These are phyloP conservation scores for Drosophila quinaria DNA, from an alignment of 2,888 invertebrate genomes.

Conservation along the genomic window DNA sequence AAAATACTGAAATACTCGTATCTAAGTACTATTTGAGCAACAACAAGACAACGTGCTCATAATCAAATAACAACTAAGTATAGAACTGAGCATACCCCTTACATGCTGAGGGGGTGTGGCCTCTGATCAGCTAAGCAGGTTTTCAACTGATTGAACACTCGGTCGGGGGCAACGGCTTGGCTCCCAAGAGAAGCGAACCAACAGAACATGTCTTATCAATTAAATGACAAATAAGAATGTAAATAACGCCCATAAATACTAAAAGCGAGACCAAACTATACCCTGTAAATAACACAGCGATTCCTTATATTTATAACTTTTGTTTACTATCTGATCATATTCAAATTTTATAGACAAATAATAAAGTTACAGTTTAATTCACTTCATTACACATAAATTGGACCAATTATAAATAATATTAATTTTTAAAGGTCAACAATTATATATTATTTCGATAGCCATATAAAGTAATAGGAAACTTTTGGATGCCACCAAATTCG, in stretches of 20 bases:
- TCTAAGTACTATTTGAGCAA: slow-evolving; percentile 22
- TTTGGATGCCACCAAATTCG: no score
- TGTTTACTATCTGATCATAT: not conserved
- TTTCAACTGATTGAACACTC: slow-evolving; percentile 23
- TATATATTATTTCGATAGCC: not conserved
- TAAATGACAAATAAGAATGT: slow-evolving; percentile 11
- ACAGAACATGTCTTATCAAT: slow-evolving; percentile 42
- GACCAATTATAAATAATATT: not conserved
- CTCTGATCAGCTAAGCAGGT: slow-evolving; percentile 28
- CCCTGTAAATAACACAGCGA: not conserved
- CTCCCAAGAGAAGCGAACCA: not conserved
- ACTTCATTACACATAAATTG: not conserved
- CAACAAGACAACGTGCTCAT: slow-evolving; percentile 45
- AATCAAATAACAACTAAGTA: slow-evolving; percentile 20
- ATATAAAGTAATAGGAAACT: not conserved
- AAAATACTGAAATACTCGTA: slow-evolving; percentile 12
- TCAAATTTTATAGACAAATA: not conserved
- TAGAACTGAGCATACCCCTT: not conserved
- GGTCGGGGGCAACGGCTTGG: slow-evolving; percentile 6
- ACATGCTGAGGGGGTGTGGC: slow-evolving; percentile 6
- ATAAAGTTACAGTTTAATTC: not conserved
- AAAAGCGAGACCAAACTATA: slow-evolving; percentile 22
- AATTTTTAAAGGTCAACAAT: not conserved
- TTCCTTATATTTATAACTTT: not conserved
- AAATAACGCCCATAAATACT: slow-evolving; percentile 1